phyloP scores from a whole-genome alignment of 2,113 vertebrate genomes.

The Brachyistius frenatus region DNA sequence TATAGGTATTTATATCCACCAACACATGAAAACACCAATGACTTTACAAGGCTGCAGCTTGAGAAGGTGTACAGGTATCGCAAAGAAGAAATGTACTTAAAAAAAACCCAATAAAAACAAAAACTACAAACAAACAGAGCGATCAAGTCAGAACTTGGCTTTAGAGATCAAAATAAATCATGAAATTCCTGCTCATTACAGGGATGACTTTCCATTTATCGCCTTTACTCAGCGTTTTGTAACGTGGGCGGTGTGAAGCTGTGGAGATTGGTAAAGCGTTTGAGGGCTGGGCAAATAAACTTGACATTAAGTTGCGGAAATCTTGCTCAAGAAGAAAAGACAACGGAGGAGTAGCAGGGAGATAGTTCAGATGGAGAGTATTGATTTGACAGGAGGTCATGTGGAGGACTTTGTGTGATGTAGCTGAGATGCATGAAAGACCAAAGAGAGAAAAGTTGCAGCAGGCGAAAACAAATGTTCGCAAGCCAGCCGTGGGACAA shows the following conservation, averaged over 20 bases:
- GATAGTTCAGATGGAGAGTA: background rate
- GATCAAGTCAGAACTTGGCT: background rate
- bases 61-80: conserved; percentile 5
- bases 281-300: conserved; percentile 23
- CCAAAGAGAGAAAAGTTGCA: background rate
- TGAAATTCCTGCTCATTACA: conserved; percentile 13
- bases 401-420: conserved; percentile 21
- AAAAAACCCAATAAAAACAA: background rate
- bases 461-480: background rate
- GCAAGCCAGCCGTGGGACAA: background rate
- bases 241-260: conserved; percentile 39
- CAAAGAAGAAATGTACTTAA: background rate
- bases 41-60: conserved; percentile 59
- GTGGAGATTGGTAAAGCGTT: conserved; percentile 20
- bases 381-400: conserved; percentile 6
- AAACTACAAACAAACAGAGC: background rate
- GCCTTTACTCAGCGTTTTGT: conserved; percentile 27
- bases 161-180: conserved; percentile 9
- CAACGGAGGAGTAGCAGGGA: background rate
- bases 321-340: conserved; percentile 17
- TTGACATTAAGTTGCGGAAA: conserved; percentile 36
- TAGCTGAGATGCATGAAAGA: conserved; percentile 16
- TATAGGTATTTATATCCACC: conserved; percentile 76
- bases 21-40: conserved; percentile 67
- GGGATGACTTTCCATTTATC: conserved; percentile 43